Evolutionary conservation across 2,888 invertebrate species (phyloP).

Genomic region (Tinea trinotella): DNA sequence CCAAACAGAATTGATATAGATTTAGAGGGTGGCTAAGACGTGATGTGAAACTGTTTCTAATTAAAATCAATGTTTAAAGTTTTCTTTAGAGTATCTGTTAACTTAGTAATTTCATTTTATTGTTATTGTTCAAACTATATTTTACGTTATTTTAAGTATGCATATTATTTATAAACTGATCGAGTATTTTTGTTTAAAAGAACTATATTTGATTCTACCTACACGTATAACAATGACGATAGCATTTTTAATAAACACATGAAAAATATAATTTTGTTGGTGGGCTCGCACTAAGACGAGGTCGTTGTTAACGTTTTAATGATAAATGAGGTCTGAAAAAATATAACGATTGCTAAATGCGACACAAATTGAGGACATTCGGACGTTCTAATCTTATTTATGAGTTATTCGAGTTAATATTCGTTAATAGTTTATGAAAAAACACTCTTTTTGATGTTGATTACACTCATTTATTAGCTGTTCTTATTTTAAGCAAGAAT

Average conservation of each 20-base stretch:
- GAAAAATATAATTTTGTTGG: not conserved
- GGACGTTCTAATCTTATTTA: constrained; percentile 50
- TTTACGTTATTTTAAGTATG: no score
- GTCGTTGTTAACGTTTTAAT: constrained; percentile 49
- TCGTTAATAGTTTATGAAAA: constrained; percentile 52
- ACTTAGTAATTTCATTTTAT: not conserved
- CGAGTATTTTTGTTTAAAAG: no score
- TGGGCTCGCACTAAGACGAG: constrained; percentile 28
- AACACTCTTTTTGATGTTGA: constrained; percentile 55
- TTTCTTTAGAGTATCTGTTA: not conserved
- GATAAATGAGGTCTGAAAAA: constrained; percentile 55
- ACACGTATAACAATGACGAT: constrained; percentile 22
- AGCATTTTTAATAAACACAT: constrained; percentile 22
- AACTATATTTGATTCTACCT: not conserved
- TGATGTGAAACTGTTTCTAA: not conserved
- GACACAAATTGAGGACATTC: constrained; percentile 60
- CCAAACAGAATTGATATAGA: constrained; percentile 3
- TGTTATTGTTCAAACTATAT: not conserved
- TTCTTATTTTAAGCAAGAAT: constrained; percentile 33
- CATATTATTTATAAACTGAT: no score
- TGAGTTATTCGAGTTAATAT: constrained; percentile 54
- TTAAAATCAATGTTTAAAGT: not conserved
- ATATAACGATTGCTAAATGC: constrained; percentile 52
- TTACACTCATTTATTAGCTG: constrained; percentile 50
- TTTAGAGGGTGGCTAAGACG: not conserved